Percentiles rank a stretch among this genome's conserved stretches.
Evolutionary conservation across 1,140 invertebrate species (phyloP).

Genomic region (Brachionus koreanus): DNA sequence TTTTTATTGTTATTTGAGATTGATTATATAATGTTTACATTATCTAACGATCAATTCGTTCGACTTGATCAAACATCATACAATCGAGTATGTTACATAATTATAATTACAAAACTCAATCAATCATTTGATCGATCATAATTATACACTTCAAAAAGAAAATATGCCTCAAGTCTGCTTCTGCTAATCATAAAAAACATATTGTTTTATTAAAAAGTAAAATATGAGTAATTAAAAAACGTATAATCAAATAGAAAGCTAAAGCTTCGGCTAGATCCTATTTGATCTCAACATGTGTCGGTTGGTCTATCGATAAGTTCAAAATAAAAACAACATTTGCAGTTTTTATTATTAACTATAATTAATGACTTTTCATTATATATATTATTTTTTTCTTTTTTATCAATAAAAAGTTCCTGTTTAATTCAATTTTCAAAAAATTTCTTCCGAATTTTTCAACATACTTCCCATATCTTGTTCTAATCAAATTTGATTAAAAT

Average conservation of each 20-base stretch:
- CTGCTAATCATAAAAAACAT: conserved; percentile 1
- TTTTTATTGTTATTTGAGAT: conserved; percentile 6
- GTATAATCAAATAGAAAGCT: neutral
- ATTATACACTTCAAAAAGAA: conserved; percentile 9
- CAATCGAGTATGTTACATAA: neutral
- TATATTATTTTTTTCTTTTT: too few relatives aligned
- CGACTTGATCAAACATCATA: conserved; percentile 19
- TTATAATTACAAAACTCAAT: conserved; percentile 3
- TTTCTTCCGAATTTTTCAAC: neutral
- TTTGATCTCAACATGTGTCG: conserved; percentile 14
- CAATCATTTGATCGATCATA: neutral
- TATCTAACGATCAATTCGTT: conserved; percentile 29
- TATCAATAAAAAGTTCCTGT: neutral
- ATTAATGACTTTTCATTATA: neutral
- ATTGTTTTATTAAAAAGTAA: conserved; percentile 10
- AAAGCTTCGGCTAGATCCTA: neutral
- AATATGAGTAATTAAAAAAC: conserved; percentile 41
- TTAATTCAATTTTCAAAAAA: neutral
- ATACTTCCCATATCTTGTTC: neutral
- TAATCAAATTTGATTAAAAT: neutral
- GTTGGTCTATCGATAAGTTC: neutral
- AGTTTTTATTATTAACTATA: neutral
- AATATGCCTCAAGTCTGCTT: neutral
- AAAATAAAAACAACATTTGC: neutral
- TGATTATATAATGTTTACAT: conserved; percentile 2